Evolutionary conservation across 92 coral and sea anemone genomes (phyloP), one percentile per base, ranked within the genome.

Genomic region (Actinostola sp.): DNA sequence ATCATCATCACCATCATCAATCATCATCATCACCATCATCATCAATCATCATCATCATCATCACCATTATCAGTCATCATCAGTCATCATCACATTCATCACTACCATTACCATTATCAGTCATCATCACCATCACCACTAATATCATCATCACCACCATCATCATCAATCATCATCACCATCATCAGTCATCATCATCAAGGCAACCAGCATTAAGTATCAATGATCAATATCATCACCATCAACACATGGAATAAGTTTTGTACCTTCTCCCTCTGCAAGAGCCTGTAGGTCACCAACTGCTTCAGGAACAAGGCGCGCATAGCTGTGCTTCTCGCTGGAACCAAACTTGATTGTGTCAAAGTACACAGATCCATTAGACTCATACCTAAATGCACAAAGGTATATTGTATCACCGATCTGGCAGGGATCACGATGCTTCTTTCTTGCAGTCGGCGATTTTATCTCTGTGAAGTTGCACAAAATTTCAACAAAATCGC

Each of bases 291-390:
- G 71, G 48, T 94, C 98, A 13, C 98, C 98, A 17, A 94, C 98
- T 26, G 98, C 98, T 62, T 94, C 98, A 29, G 98, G 98, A 14
- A 94, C 98, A 50, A 94, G 84, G 36, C 89, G 81, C 27, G 98
- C 98, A 70, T 94, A 94, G 24, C 86, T 79, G 56, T 94, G 98
- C 49, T 87, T 92, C 21, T 76, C 95, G 71, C 98, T 88, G 38
- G 98, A 91, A 29, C 90, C 97, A 81, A 91, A 94, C 84, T 94
- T 94, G 69, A 94, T 92, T 55, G 98, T 94, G 82, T 94, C 97
- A 72, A 94, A 94, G 77, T 94, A 94, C 23, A 94, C 98, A 26
- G 98, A 94, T 25, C 97, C 97, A 77, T 88, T 88, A 0, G 88
- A 83, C 7, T 65, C 90, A 75, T 94, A 94, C 59, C 98, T 94